A percentile compares a stretch with the other conserved stretches of the same genome.
These are phyloP conservation scores for Drosophila nr. perissopoda DNA, from an alignment of 2,888 invertebrate genomes.

Conservation along the genomic window DNA sequence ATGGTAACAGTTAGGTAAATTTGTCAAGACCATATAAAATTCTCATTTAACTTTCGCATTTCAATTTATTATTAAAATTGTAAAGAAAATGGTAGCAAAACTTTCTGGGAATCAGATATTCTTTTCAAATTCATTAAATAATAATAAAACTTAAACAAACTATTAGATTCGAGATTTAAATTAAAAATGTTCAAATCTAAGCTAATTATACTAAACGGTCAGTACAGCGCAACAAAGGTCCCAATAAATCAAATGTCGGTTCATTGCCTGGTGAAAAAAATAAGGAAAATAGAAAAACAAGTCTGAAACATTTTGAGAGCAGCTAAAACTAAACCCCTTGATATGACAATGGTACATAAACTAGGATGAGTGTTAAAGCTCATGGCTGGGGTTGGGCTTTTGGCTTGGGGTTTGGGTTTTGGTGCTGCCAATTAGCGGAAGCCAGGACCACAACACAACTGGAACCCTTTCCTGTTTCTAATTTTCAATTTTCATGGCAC, in stretches of 20 bases:
- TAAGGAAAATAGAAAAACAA: constrained; percentile 4
- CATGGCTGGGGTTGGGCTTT: not conserved
- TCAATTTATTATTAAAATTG: not conserved
- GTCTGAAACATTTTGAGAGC: constrained; percentile 30
- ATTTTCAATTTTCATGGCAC: constrained; percentile 76
- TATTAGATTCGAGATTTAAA: not conserved
- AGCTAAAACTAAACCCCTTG: constrained; percentile 22
- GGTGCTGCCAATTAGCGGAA: constrained; percentile 49
- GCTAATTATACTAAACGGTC: not conserved
- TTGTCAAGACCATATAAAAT: not conserved
- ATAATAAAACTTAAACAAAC: not conserved
- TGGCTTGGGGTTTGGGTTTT: not conserved
- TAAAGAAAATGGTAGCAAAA: not conserved
- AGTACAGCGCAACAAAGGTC: constrained; percentile 17
- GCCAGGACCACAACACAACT: constrained; percentile 23
- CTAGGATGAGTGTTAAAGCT: not conserved
- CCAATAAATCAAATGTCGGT: constrained; percentile 66
- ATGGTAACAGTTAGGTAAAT: not conserved
- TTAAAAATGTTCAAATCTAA: not conserved
- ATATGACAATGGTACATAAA: constrained; percentile 38
- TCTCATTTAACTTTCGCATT: not conserved
- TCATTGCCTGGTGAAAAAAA: constrained; percentile 14
- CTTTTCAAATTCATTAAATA: not conserved
- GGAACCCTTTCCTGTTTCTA: constrained; percentile 49
- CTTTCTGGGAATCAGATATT: not conserved